These are phyloP conservation scores for Paradoxurus hermaphroditus DNA, from an alignment of 2,113 vertebrate species.

Conservation along the genomic window DNA sequence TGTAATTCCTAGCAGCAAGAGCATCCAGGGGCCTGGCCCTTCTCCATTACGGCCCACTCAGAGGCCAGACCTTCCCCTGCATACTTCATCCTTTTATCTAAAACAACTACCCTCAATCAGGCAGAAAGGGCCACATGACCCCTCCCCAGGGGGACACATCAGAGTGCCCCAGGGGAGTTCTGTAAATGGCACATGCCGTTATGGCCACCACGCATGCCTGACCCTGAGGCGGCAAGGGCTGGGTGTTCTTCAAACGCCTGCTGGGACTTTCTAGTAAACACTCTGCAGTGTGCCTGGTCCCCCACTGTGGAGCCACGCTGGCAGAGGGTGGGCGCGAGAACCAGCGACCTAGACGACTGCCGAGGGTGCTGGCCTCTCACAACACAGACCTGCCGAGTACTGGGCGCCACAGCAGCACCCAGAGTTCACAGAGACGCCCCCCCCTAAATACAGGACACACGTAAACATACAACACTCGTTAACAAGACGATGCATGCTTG, in stretches of 20 bases:
- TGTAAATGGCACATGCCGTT: background rate
- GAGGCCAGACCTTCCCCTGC: background rate
- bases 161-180: background rate
- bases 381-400: background rate
- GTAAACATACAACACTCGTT: background rate
- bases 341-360: background rate
- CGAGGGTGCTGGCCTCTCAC: background rate
- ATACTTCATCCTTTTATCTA: background rate
- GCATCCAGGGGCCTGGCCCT: background rate
- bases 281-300: background rate
- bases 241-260: fast-evolving
- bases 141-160: background rate
- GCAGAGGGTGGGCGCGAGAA: background rate
- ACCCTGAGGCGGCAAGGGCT: no score
- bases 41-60: background rate
- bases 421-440: background rate
- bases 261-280: background rate
- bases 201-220: background rate
- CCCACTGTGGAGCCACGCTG: background rate
- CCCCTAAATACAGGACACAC: background rate
- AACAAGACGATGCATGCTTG: background rate
- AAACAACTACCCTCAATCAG: background rate
- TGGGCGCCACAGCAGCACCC: background rate
- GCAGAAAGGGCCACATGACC: background rate
- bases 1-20: background rate